phyloP scores from a whole-genome alignment of 1,140 invertebrate species.

The Drosophila ambigua region DNA sequence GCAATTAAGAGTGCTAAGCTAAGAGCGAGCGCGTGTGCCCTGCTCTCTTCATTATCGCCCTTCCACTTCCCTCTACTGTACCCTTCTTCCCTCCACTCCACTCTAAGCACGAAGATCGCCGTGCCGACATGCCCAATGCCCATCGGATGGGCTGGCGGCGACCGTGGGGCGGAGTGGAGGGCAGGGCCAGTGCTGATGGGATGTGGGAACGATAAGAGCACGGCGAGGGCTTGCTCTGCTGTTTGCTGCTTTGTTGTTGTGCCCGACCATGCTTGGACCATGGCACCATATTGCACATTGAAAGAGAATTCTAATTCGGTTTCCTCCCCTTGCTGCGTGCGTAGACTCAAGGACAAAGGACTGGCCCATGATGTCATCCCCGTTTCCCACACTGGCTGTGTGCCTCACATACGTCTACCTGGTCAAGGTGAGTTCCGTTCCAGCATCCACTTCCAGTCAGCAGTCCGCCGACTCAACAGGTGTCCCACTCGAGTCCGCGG shows the following conservation, averaged over 20 bases:
- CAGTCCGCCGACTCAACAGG: constrained; percentile 13
- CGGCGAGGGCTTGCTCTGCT: constrained; percentile 4
- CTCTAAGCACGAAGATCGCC: neutral
- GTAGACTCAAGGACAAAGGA: constrained; percentile 92
- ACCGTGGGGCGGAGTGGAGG: constrained; percentile 29
- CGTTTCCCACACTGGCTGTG: constrained; percentile 91
- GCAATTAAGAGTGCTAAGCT: constrained; percentile 5
- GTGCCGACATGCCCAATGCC: constrained; percentile 23
- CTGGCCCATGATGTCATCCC: constrained; percentile 93
- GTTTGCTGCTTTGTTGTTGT: constrained; percentile 6
- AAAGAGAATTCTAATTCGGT: neutral
- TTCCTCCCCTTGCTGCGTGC: constrained; percentile 24
- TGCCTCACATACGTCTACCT: constrained; percentile 91
- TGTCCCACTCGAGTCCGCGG: constrained; percentile 15
- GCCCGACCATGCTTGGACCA: neutral
- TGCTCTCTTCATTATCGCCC: constrained; percentile 7
- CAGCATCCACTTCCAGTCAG: too few species aligned
- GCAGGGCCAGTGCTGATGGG: constrained; percentile 58
- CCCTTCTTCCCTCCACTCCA: too few species aligned
- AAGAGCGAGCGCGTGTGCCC: constrained; percentile 1
- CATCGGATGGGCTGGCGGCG: neutral
- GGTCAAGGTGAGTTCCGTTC: constrained; percentile 88
- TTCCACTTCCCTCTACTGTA: neutral
- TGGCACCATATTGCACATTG: neutral
- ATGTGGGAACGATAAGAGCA: constrained; percentile 57